These are phyloP conservation scores for Epinotia bilunana DNA, from an alignment of 2,888 invertebrate species.

Conservation along the genomic window DNA sequence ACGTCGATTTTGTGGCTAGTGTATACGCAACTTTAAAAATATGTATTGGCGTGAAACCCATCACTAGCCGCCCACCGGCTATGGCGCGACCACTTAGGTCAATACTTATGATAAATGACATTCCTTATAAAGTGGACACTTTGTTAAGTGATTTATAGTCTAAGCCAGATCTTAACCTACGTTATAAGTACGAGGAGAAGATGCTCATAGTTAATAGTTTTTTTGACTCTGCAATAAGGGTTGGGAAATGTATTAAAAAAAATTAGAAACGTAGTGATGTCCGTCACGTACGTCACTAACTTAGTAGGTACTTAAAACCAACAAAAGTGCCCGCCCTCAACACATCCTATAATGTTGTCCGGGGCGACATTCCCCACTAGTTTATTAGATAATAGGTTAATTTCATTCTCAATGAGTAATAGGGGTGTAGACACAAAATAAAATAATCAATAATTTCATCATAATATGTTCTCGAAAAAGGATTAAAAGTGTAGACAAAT, in stretches of 20 bases:
- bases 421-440: too few relatives aligned
- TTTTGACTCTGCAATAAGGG: neutral
- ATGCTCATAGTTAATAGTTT: neutral
- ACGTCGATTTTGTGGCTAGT: neutral
- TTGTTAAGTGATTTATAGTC: constrained; percentile 17
- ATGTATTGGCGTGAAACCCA: neutral
- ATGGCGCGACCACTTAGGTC: constrained; percentile 17
- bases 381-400: too few relatives aligned
- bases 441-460: too few relatives aligned
- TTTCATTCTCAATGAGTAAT: too few relatives aligned
- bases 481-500: too few relatives aligned
- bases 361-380: too few relatives aligned
- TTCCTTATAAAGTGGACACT: constrained; percentile 1
- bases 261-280: too few relatives aligned
- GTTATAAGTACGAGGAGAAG: neutral
- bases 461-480: too few relatives aligned
- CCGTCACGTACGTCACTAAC: too few relatives aligned
- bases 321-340: too few relatives aligned
- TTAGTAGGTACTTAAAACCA: too few relatives aligned
- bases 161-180: neutral
- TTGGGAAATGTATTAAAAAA: neutral
- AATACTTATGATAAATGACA: constrained; percentile 24
- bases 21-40: neutral
- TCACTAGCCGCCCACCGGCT: constrained; percentile 7
- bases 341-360: too few relatives aligned